Conservation (phyloP, 30 jellyfish, hydroid and myxozoan species). For the Chrysaora quinquecirrha region DNA sequence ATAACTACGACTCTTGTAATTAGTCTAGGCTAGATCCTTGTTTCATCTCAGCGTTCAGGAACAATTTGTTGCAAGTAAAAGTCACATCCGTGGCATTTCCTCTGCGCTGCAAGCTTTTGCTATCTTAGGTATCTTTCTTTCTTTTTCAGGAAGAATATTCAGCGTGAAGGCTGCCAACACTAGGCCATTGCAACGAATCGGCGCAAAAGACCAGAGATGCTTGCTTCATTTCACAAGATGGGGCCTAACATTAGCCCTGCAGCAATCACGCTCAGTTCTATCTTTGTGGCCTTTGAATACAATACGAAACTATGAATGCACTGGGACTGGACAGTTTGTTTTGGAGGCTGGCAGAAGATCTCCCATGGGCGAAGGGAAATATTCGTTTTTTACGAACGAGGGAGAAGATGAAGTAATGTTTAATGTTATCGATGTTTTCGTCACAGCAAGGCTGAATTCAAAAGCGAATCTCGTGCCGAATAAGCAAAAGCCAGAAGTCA, state of each 20-base stretch:
- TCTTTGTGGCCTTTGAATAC: slow-evolving; percentile 96
- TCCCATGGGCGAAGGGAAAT: slow-evolving; percentile 96
- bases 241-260: slow-evolving; percentile 96
- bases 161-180: slow-evolving; percentile 79
- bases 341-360: slow-evolving; percentile 95
- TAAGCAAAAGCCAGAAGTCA: slow-evolving; percentile 29
- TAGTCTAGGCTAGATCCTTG: no score
- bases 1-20: no score
- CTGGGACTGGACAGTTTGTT: slow-evolving; percentile 84
- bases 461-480: slow-evolving; percentile 68
- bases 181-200: slow-evolving; percentile 83
- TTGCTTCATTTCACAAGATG: slow-evolving; percentile 89
- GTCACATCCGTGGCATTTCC: no score
- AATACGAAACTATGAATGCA: slow-evolving; percentile 86
- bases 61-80: no score
- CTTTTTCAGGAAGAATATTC: slow-evolving; percentile 65
- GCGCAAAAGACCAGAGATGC: slow-evolving; percentile 92
- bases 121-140: no score
- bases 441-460: slow-evolving; percentile 71
- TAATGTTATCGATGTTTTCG: slow-evolving; percentile 86
- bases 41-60: no score
- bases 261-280: slow-evolving; percentile 86
- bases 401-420: slow-evolving; percentile 96
- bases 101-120: no score
- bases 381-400: slow-evolving; percentile 69